phyloP scores from a whole-genome alignment of 2,888 invertebrate species.

The Drosophila vallismaia region DNA sequence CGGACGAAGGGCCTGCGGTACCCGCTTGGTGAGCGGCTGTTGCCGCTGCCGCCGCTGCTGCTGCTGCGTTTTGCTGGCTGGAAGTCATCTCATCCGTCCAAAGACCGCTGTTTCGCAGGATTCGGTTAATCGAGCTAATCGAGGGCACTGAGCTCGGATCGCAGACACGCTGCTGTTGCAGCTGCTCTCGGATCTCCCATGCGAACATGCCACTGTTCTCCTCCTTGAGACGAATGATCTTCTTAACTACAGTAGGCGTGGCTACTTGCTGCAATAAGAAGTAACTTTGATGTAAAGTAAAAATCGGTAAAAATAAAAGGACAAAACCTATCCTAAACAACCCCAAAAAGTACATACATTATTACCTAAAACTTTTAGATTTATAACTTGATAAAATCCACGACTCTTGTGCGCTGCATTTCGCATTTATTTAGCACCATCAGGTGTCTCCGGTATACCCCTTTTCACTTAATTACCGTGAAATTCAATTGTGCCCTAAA shows the following conservation, averaged over 20 bases:
- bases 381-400: conserved; percentile 3
- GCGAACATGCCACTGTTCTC: conserved; percentile 98
- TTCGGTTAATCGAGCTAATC: conserved; percentile 97
- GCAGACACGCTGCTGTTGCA: conserved; percentile 95
- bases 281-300: background rate
- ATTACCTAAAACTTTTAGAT: background rate
- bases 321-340: background rate
- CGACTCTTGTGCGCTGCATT: background rate
- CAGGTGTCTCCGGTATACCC: conserved; percentile 2
- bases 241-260: conserved; percentile 97
- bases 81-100: conserved; percentile 88
- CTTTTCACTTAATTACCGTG: conserved; percentile 80
- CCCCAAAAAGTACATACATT: background rate
- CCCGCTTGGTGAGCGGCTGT: conserved; percentile 54
- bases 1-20: conserved; percentile 26
- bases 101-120: conserved; percentile 93
- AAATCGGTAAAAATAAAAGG: background rate
- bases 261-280: conserved; percentile 95
- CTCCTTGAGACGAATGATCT: conserved; percentile 96
- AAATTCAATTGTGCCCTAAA: conserved; percentile 73
- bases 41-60: conserved; percentile 76
- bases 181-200: conserved; percentile 97
- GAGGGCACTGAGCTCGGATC: conserved; percentile 96
- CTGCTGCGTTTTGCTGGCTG: conserved; percentile 82
- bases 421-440: background rate